Percentiles rank a stretch among this genome's conserved stretches.
Conservation (phyloP, 1,140 invertebrate species). For the Macrobrachium rosenbergii region DNA sequence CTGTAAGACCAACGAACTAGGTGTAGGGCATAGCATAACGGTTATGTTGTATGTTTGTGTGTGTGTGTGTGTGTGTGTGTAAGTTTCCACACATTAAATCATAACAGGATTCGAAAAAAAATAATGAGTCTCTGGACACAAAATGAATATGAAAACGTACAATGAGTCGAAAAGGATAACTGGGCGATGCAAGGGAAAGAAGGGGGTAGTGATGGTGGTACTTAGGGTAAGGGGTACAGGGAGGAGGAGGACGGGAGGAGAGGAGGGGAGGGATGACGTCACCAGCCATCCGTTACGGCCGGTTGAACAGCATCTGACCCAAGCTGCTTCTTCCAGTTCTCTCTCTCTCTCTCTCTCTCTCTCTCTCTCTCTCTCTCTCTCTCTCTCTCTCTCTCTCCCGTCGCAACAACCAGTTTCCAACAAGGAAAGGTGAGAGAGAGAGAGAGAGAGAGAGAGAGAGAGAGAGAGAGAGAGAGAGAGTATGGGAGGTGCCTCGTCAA, state of each 20-base stretch:
- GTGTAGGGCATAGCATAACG: no score
- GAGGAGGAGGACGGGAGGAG: neutral
- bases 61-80: no score
- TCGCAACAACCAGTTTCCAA: neutral
- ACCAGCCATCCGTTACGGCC: no score
- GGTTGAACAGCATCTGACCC: no score
- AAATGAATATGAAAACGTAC: neutral
- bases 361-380: conserved; percentile 4
- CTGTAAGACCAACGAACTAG: no score
- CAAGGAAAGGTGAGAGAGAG: neutral
- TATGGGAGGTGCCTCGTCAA: no score
- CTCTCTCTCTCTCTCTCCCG: neutral
- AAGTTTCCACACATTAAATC: no score
- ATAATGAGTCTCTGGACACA: neutral
- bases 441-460: conserved; percentile 2
- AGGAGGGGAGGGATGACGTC: neutral
- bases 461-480: conserved; percentile 6
- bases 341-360: conserved; percentile 12
- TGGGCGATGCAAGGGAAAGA: neutral
- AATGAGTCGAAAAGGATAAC: no score
- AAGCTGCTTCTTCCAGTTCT: neutral
- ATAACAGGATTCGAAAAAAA: no score
- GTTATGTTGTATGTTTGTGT: no score
- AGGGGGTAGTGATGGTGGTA: neutral
- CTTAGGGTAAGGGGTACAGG: neutral